phyloP scores from a whole-genome alignment of 2,888 invertebrate species.

The Eumacrocentrus americanus region DNA sequence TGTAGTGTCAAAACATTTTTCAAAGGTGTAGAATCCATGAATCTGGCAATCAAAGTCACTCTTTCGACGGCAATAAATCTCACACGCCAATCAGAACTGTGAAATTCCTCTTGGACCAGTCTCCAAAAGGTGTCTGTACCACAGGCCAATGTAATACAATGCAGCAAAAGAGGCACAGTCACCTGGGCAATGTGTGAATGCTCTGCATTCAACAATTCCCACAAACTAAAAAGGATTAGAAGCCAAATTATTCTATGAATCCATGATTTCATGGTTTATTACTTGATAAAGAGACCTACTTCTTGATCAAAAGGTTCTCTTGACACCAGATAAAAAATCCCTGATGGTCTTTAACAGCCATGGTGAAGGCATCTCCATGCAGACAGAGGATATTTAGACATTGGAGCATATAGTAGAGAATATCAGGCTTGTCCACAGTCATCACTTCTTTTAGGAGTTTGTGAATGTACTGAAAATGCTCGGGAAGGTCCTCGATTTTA shows the following conservation, averaged over 20 bases:
- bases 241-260: no score
- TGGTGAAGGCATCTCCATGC: constrained; percentile 90
- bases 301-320: constrained; percentile 90
- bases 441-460: constrained; percentile 85
- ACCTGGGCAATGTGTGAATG: constrained; percentile 94
- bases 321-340: constrained; percentile 96
- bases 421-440: constrained; percentile 85
- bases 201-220: constrained; percentile 90
- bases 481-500: constrained; percentile 85
- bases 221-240: constrained; percentile 71
- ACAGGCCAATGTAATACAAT: constrained; percentile 91
- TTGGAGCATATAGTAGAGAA: constrained; percentile 89
- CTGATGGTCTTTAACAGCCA: constrained; percentile 85
- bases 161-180: constrained; percentile 89
- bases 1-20: constrained; percentile 84
- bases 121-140: constrained; percentile 97
- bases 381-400: constrained; percentile 89
- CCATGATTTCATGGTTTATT: constrained; percentile 2
- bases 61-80: constrained; percentile 90
- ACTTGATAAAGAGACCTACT: constrained; percentile 67
- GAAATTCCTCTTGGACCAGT: constrained; percentile 94
- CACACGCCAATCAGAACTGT: constrained; percentile 84
- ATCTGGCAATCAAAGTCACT: constrained; percentile 89
- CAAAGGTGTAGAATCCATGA: constrained; percentile 89
- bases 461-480: constrained; percentile 91